Evolutionary conservation across 2,888 invertebrate genomes (phyloP).

Genomic region (Euzophera pinguis): DNA sequence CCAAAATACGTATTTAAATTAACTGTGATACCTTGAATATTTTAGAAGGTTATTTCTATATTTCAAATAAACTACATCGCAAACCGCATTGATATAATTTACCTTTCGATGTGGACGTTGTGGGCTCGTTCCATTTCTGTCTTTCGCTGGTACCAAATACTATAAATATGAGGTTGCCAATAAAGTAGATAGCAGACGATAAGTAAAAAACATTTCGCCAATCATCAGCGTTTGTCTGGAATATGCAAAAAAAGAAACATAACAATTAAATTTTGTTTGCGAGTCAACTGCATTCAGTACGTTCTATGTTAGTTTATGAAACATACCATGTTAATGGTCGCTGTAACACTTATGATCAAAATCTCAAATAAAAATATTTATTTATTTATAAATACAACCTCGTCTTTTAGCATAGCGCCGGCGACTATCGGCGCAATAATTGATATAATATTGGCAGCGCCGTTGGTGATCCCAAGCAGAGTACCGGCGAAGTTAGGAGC

Average conservation of each 20-base stretch:
- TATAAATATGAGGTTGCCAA: slow-evolving; percentile 81
- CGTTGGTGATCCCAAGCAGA: slow-evolving; percentile 87
- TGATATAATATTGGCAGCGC: slow-evolving; percentile 83
- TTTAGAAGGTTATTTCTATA: no score
- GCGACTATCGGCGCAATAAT: slow-evolving; percentile 84
- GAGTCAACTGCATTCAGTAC: no score
- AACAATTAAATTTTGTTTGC: background rate
- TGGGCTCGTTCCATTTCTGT: slow-evolving; percentile 85
- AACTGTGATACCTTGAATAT: no score
- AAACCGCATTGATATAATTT: no score
- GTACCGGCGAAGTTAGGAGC: slow-evolving; percentile 87
- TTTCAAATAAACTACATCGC: no score
- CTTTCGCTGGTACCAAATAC: slow-evolving; percentile 81
- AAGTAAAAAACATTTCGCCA: slow-evolving; percentile 85
- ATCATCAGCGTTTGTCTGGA: slow-evolving; percentile 77
- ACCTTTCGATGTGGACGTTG: no score
- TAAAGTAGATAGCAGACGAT: slow-evolving; percentile 81
- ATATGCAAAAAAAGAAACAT: slow-evolving; percentile 24
- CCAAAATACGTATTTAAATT: no score
- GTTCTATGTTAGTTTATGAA: no score
- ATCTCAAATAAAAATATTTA: no score
- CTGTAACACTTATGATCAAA: no score
- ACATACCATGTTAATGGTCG: no score
- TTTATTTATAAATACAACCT: no score
- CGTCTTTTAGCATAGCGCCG: slow-evolving; percentile 80